Evolutionary conservation across 2,113 vertebrate species (phyloP).

Genomic region (Todiramphus saurophagus): DNA sequence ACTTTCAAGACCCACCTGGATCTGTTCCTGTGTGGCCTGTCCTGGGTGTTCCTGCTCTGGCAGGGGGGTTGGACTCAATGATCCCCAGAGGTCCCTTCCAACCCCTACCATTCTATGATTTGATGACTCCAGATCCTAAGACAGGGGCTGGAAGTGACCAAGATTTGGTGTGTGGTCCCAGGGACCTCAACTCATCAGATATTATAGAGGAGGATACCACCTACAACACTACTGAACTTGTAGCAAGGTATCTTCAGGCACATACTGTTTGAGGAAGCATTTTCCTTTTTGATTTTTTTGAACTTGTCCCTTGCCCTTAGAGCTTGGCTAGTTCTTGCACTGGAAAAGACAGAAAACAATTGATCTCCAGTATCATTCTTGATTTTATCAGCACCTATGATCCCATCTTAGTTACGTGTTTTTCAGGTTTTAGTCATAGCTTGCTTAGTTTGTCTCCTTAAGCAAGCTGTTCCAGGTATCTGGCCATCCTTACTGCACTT

Average conservation of each 20-base stretch:
- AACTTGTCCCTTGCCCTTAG: neutral
- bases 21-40: too few relatives aligned
- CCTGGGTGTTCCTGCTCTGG: too few relatives aligned
- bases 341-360: neutral
- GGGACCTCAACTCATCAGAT: neutral
- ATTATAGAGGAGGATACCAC: neutral
- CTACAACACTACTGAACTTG: neutral
- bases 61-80: too few relatives aligned
- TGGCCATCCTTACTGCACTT: neutral
- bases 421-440: neutral
- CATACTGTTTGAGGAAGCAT: neutral
- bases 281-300: neutral
- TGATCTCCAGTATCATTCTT: accelerated
- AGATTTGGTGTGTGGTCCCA: neutral
- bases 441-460: neutral
- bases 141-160: neutral
- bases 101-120: too few relatives aligned
- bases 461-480: neutral
- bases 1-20: too few relatives aligned
- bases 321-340: neutral
- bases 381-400: neutral
- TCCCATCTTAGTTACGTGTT: neutral
- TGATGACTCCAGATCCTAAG: neutral
- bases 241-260: neutral
- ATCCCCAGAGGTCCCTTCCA: too few relatives aligned